These are phyloP conservation scores for Dufourea novaeangliae DNA, from an alignment of 1,140 invertebrate genomes.

Conservation along the genomic window DNA sequence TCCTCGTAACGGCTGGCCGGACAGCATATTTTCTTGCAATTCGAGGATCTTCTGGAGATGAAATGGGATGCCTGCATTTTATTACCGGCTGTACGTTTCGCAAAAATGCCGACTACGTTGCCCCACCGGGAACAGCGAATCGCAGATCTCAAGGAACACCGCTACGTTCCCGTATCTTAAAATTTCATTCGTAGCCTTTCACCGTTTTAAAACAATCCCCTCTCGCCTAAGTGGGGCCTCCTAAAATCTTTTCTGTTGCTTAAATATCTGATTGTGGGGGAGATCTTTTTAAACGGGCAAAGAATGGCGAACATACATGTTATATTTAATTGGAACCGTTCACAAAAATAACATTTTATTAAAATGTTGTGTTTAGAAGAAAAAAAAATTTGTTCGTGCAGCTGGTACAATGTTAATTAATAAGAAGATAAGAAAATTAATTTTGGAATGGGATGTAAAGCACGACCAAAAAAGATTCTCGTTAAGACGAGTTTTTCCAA, in stretches of 20 bases:
- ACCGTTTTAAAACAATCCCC: neutral
- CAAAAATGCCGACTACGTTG: neutral
- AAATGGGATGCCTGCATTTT: slow-evolving; percentile 37
- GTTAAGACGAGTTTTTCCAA: slow-evolving; percentile 6
- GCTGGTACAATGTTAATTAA: neutral
- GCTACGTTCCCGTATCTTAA: neutral
- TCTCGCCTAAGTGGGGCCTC: too few relatives aligned
- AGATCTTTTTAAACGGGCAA: slow-evolving; percentile 3
- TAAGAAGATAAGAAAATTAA: neutral
- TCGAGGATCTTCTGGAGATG: slow-evolving; percentile 17
- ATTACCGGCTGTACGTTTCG: slow-evolving; percentile 3
- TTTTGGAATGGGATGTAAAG: neutral
- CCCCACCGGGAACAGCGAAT: neutral
- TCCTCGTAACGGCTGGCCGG: slow-evolving; percentile 19
- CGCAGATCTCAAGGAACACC: too few relatives aligned
- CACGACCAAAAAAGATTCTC: neutral
- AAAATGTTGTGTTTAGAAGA: too few relatives aligned
- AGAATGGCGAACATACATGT: neutral
- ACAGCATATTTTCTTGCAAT: slow-evolving; percentile 39
- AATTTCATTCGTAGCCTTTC: slow-evolving; percentile 16
- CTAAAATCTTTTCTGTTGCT: too few relatives aligned
- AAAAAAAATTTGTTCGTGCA: too few relatives aligned
- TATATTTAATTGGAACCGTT: neutral
- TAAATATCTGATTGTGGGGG: slow-evolving; percentile 1
- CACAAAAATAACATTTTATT: too few relatives aligned